phyloP scores from a whole-genome alignment of 2,113 vertebrate species.

The Cebus imitator region DNA sequence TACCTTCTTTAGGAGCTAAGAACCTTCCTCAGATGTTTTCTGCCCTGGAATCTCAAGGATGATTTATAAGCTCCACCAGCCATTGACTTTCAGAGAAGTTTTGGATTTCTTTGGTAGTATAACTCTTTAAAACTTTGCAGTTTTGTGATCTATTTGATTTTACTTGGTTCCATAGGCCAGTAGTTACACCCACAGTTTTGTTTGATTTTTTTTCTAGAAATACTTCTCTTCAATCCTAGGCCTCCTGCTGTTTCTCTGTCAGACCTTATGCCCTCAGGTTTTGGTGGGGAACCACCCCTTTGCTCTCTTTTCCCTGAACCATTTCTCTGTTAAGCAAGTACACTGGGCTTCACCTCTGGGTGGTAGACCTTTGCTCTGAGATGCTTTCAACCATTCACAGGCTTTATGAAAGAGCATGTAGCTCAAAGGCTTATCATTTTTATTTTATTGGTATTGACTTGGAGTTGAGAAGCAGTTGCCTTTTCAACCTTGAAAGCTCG shows the following conservation, averaged over 20 bases:
- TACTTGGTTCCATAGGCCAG: neutral
- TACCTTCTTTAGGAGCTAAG: neutral
- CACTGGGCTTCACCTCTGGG: neutral
- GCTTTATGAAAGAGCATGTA: neutral
- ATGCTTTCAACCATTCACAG: neutral
- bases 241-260: neutral
- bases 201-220: neutral
- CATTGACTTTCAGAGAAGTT: neutral
- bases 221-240: neutral
- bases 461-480: neutral
- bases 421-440: neutral
- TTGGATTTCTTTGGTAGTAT: neutral
- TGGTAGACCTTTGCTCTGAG: neutral
- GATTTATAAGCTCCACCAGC: neutral
- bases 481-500: neutral
- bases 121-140: neutral
- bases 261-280: neutral
- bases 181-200: neutral
- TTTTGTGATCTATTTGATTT: neutral
- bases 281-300: neutral
- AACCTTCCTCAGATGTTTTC: neutral
- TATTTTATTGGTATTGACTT: neutral
- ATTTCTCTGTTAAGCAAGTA: neutral
- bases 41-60: neutral
- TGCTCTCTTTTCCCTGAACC: neutral